Percentiles rank a stretch among this genome's conserved stretches.
phyloP scores from a whole-genome alignment of 2,113 vertebrate species.

The Thunnus maccoyii region DNA sequence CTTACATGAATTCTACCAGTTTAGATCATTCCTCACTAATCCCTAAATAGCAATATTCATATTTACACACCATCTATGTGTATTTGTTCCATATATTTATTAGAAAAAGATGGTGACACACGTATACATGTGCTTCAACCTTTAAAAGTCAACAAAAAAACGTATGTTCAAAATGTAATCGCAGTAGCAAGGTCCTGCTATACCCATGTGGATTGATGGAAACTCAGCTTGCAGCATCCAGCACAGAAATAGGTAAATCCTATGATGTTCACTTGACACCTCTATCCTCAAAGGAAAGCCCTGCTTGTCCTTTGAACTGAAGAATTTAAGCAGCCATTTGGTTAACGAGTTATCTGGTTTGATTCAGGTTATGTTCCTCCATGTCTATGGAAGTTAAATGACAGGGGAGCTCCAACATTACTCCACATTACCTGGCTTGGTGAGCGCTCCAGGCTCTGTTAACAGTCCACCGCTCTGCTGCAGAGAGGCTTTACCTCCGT shows the following conservation, averaged over 20 bases:
- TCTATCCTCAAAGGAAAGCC: constrained; percentile 36
- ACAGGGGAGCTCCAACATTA: constrained; percentile 13
- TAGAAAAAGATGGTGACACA: neutral
- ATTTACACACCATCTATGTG: neutral
- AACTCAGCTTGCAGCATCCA: constrained; percentile 10
- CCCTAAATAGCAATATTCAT: neutral
- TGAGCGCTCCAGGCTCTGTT: constrained; percentile 4
- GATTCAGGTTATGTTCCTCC: constrained; percentile 29
- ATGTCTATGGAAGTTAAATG: constrained; percentile 44
- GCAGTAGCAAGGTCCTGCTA: neutral
- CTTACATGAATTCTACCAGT: neutral
- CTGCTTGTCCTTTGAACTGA: constrained; percentile 47
- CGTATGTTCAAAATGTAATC: neutral
- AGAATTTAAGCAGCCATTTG: constrained; percentile 26
- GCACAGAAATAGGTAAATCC: neutral
- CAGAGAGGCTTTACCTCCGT: constrained; percentile 20
- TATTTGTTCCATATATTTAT: constrained; percentile 10
- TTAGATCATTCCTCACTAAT: constrained; percentile 8
- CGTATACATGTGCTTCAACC: neutral
- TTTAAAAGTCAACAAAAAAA: neutral
- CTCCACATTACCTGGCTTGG: constrained; percentile 35
- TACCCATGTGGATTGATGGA: neutral
- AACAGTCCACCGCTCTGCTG: constrained; percentile 33
- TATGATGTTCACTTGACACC: constrained; percentile 31
- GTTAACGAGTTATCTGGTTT: constrained; percentile 42